Conservation (phyloP, 2,888 invertebrate genomes). For the Nudaria mundana region DNA sequence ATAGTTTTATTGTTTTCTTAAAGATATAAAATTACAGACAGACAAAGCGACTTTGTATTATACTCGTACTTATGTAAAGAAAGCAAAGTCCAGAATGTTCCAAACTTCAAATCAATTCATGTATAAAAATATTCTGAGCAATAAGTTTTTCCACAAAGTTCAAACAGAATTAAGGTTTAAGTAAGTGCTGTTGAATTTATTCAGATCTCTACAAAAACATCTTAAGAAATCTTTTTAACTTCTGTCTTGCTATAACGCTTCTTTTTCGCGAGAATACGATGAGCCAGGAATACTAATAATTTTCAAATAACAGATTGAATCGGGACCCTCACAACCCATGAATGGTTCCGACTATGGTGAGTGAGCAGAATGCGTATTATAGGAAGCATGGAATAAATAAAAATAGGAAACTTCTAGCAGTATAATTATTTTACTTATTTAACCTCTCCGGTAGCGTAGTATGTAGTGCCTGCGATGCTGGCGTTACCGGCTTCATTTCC, state of each 20-base stretch:
- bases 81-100: neutral
- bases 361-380: slow-evolving; percentile 2
- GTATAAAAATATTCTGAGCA: slow-evolving; percentile 5
- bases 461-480: no score
- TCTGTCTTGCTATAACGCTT: slow-evolving; percentile 19
- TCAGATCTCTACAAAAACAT: slow-evolving; percentile 29
- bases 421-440: no score
- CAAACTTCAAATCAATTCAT: no score
- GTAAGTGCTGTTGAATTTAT: slow-evolving; percentile 25
- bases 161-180: slow-evolving; percentile 17
- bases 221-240: slow-evolving; percentile 24
- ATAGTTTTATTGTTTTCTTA: no score
- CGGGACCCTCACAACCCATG: slow-evolving; percentile 7
- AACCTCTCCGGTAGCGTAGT: no score
- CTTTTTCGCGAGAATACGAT: slow-evolving; percentile 18
- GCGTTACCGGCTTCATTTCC: no score
- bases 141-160: neutral
- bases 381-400: no score
- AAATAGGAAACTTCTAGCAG: no score
- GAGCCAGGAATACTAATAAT: slow-evolving; percentile 33
- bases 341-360: slow-evolving; percentile 5
- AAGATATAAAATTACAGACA: no score
- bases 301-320: slow-evolving; percentile 12
- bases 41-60: no score
- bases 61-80: no score